These are phyloP conservation scores for Lindbergichthys nudifrons DNA, from an alignment of 2,797 vertebrate species.

Conservation along the genomic window DNA sequence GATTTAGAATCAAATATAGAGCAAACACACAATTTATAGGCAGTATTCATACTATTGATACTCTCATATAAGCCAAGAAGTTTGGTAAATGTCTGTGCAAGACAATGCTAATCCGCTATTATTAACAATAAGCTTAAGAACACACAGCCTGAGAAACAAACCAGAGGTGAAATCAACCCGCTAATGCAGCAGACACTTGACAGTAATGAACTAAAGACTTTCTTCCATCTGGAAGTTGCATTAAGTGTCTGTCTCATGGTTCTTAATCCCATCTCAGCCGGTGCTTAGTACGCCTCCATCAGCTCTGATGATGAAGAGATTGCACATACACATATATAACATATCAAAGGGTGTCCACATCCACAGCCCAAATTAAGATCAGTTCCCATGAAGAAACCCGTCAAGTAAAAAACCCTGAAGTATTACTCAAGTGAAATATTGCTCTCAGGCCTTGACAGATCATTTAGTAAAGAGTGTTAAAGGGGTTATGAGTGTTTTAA, in stretches of 20 bases:
- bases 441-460: slow-evolving; percentile 48
- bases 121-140: slow-evolving; percentile 52
- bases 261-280: slow-evolving; percentile 69
- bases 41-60: slow-evolving; percentile 56
- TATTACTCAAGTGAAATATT: slow-evolving; percentile 62
- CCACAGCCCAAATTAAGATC: slow-evolving; percentile 64
- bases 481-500: slow-evolving; percentile 63
- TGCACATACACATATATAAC: slow-evolving; percentile 61
- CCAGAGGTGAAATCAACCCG: slow-evolving; percentile 67
- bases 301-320: slow-evolving; percentile 61
- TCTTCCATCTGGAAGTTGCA: slow-evolving; percentile 78
- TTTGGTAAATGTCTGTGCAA: slow-evolving; percentile 57
- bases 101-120: slow-evolving; percentile 57
- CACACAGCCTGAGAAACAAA: slow-evolving; percentile 65
- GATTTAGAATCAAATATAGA: slow-evolving; percentile 7
- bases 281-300: slow-evolving; percentile 53
- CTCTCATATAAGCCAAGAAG: slow-evolving; percentile 33
- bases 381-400: slow-evolving; percentile 71
- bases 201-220: slow-evolving; percentile 71
- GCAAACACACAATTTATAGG: slow-evolving; percentile 42
- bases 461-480: slow-evolving; percentile 44
- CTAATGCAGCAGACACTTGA: slow-evolving; percentile 66
- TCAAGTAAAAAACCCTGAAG: slow-evolving; percentile 46
- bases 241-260: slow-evolving; percentile 64
- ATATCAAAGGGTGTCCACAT: slow-evolving; percentile 63